Evolutionary conservation across 2,113 vertebrate genomes (phyloP), one percentile per base, ranked within the genome.

Genomic region (Pelodiscus sinensis): DNA sequence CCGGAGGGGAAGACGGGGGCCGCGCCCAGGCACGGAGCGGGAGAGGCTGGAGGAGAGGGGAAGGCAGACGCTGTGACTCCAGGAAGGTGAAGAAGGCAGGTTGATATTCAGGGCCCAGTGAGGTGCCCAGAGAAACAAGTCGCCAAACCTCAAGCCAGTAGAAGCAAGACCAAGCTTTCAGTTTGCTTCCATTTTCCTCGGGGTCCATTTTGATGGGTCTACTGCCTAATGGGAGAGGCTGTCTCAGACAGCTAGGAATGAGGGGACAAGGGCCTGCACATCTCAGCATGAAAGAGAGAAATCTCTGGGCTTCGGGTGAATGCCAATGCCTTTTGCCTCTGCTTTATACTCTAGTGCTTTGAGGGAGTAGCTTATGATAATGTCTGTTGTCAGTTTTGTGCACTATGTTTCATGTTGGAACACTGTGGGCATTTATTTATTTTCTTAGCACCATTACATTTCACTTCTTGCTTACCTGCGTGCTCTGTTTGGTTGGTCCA

Each of bases 401-500:
- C 79, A 50, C 14, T 90, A 38, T 87, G 8, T 77, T 92, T 85
- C 71, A 77, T 50, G 24, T 52, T 89, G 87, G 83, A 92, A 44
- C 77, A 81, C 14, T 85, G 21, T 60, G 62, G 22, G 14, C 65
- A 75, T 86, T 95, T 44, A 31, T 68, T 86, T 57, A 27, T 87
- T 84, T 54, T 35, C 85, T 65, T 22, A 56, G 81, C 52, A 60
- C 90, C 87, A n/a, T 90, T 92, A 79, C 81, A 25, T 90, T 89
- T 89, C n/a, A 81, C 86, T 92, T 91, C 81, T 85, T 87, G 87
- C 87, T 92, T 90, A 79, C 81, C 65, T 15, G 24, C 85, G 51
- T 92, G 35, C n/a, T 82, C 75, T 89, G 56, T n/a, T 81, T 85
- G 81, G 60, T 86, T 89, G 90, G 68, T 86, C 75, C 68, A 71